Base-by-base conservation (phyloP, 2,797 vertebrate genomes). In the Alca torda region DNA sequence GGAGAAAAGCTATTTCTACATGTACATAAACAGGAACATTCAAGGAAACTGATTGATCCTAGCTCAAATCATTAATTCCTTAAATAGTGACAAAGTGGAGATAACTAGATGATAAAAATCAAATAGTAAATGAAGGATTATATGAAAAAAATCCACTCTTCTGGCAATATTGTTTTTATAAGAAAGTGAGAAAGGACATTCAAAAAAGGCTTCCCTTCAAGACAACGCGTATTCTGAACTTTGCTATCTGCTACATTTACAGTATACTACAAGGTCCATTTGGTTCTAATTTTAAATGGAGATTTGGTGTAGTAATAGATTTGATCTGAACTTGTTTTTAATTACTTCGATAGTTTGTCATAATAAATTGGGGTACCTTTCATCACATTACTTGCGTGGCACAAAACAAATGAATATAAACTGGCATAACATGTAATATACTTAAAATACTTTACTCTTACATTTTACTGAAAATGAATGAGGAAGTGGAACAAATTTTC, bases 321-420 rank as follows among this genome's bases (percentile, higher is more conserved):
- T 76, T 85, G 79, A 76, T 93, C 60, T 69, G 72, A 95, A 75
- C 33, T 63, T 75, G 26, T 37, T 70, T 94, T 90, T 96, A 96
- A 96, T 94, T 96, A 92, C 57, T 84, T 94, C 77, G 13, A n/a
- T 6, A 57, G 39, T 81, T 93, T 90, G 70, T 93, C 88, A 77
- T 48, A 84, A 81, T 85, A 80, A 93, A 94, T 88, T 77, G 81
- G 48, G 75, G 88, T 96, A 37, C 25, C 13, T 95, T 95, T 78
- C 82, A 84, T 88, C 70, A 76, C 50, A 30, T 51, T 57, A 35
- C 24, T 75, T 80, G 61, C 76, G 37, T 65, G 56, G 67, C 76
- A 90, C 18, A 51, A 92, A 93, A 68, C 57, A 89, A 94, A 87
- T 60, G 5, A 91, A 94, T 87, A 88, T 57, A 86, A 93, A 94